Conservation (phyloP, 2,888 invertebrate genomes). For the Tenthredo amoena region DNA sequence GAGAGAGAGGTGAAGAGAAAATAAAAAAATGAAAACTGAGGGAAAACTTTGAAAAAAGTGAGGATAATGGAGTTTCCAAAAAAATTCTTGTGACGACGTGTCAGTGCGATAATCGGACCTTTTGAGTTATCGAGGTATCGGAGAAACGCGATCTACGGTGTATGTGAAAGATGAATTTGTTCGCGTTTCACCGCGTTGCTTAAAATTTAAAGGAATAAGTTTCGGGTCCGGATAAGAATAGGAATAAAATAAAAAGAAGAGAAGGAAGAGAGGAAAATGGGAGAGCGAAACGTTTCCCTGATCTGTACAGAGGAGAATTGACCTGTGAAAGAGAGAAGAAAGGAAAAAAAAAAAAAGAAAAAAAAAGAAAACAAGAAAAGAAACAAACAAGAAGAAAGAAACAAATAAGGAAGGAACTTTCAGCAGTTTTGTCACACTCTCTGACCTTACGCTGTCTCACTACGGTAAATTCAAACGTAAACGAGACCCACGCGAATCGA, state of each 20-base stretch:
- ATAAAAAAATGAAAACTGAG: neutral
- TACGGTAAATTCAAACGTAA: constrained; percentile 38
- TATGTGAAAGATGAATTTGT: neutral
- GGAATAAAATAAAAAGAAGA: neutral
- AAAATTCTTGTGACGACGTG: neutral
- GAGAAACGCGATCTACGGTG: neutral
- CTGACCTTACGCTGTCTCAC: neutral
- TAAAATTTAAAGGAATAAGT: neutral
- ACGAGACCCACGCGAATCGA: neutral
- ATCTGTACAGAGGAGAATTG: neutral
- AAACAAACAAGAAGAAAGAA: neutral
- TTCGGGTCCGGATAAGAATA: neutral
- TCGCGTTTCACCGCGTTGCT: neutral
- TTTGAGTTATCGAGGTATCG: neutral
- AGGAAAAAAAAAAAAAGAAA: neutral
- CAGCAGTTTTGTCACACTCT: constrained; percentile 42
- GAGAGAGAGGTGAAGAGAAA: no score
- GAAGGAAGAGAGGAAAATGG: neutral
- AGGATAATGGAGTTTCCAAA: neutral
- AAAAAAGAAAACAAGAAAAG: neutral
- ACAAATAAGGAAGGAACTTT: neutral
- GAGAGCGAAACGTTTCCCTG: neutral
- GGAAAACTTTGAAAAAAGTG: neutral
- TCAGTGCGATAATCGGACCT: neutral
- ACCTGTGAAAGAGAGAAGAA: neutral